These are phyloP conservation scores for Austrofundulus limnaeus DNA, from an alignment of 2,113 vertebrate species.

Conservation along the genomic window DNA sequence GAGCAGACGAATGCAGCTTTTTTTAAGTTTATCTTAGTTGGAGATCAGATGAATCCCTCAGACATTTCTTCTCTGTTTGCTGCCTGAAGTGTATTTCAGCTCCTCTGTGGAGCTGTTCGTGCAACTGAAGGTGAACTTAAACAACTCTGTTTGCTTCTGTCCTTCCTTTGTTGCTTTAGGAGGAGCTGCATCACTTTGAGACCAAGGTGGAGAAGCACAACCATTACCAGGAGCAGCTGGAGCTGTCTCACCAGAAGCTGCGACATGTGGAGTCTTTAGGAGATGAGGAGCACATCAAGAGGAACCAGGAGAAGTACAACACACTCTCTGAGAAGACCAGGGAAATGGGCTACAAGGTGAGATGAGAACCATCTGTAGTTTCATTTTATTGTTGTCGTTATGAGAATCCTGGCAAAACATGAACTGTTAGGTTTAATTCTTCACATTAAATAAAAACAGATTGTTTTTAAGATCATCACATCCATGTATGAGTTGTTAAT, in stretches of 20 bases:
- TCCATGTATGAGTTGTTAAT: too few species aligned
- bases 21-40: neutral
- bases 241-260: constrained; percentile 94
- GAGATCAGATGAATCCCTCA: constrained; percentile 14
- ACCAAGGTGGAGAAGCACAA: constrained; percentile 95
- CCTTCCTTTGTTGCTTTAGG: constrained; percentile 72
- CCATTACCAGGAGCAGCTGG: constrained; percentile 94
- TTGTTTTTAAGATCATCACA: too few species aligned
- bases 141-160: neutral
- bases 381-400: too few species aligned
- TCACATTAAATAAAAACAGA: too few species aligned
- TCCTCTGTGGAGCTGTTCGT: constrained; percentile 15
- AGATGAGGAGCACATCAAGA: constrained; percentile 86
- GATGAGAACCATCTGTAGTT: neutral
- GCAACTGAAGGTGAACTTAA: constrained; percentile 17
- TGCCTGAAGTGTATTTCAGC: constrained; percentile 5
- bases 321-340: constrained; percentile 88
- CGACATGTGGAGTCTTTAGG: constrained; percentile 86
- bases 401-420: too few species aligned
- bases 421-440: too few species aligned
- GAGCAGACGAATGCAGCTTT: neutral
- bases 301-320: constrained; percentile 87
- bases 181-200: constrained; percentile 95
- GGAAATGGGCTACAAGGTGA: constrained; percentile 94
- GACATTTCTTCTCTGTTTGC: constrained; percentile 10